phyloP scores from a whole-genome alignment of 2,113 vertebrate species.

The Thamnophis sirtalis region DNA sequence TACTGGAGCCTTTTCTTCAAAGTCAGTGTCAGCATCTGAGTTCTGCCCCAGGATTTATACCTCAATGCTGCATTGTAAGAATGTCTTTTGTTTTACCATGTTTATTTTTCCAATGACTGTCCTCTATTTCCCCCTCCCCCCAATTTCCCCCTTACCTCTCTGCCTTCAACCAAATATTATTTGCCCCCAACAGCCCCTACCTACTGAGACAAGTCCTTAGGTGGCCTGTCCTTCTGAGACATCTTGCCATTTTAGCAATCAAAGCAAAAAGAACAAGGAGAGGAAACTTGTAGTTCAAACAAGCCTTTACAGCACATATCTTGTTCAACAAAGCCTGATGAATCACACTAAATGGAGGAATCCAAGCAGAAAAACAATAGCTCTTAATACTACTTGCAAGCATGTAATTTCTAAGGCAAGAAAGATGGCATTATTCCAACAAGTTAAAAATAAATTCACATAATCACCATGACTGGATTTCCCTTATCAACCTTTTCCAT shows the following conservation, averaged over 20 bases:
- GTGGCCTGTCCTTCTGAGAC: neutral
- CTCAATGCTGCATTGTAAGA: neutral
- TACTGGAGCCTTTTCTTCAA: neutral
- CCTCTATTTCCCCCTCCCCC: too few species aligned
- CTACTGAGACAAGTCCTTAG: neutral
- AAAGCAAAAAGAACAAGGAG: neutral
- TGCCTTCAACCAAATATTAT: neutral
- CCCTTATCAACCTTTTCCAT: neutral
- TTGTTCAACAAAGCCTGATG: neutral
- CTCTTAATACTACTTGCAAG: neutral
- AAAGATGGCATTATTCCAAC: rapidly evolving
- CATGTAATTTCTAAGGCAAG: neutral
- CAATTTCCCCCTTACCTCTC: neutral
- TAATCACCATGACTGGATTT: conserved; percentile 7
- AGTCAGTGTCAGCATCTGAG: neutral
- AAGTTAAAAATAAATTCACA: neutral
- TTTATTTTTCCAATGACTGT: neutral
- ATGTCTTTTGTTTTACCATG: neutral
- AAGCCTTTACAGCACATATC: neutral
- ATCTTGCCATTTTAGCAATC: neutral
- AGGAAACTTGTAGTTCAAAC: neutral
- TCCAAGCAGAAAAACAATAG: neutral
- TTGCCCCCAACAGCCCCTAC: neutral
- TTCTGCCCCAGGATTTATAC: neutral
- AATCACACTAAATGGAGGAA: neutral